phyloP scores from a whole-genome alignment of 2,797 vertebrate species.

The Chelon labrosus region DNA sequence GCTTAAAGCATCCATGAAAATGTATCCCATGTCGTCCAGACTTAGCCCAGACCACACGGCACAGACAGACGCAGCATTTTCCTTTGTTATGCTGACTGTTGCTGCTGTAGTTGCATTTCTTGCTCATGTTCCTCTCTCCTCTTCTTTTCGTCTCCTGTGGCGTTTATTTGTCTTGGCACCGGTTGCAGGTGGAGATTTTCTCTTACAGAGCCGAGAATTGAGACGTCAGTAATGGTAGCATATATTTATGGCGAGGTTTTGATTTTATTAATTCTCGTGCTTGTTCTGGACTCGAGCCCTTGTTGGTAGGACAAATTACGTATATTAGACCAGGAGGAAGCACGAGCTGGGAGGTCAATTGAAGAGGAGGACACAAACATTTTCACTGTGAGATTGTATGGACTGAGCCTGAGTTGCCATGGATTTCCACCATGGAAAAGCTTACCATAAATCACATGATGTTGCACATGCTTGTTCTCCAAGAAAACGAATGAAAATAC shows the following conservation, averaged over 20 bases:
- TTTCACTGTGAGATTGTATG: slow-evolving; percentile 19
- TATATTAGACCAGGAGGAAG: slow-evolving; percentile 30
- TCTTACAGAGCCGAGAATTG: slow-evolving; percentile 47
- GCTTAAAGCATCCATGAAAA: slow-evolving; percentile 59
- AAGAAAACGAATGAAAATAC: slow-evolving; percentile 38
- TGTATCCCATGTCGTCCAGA: slow-evolving; percentile 51
- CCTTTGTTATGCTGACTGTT: slow-evolving; percentile 65
- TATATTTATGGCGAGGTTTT: slow-evolving; percentile 41
- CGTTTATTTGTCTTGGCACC: slow-evolving; percentile 67
- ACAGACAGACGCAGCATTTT: slow-evolving; percentile 61
- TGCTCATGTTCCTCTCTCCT: slow-evolving; percentile 30
- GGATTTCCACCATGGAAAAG: slow-evolving; percentile 37
- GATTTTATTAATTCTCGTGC: slow-evolving; percentile 56
- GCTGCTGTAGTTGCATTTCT: slow-evolving; percentile 63
- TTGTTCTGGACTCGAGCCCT: slow-evolving; percentile 34
- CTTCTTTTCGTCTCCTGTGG: slow-evolving; percentile 18
- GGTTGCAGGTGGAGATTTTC: slow-evolving; percentile 57
- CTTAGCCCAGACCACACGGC: slow-evolving; percentile 55
- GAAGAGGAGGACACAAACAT: slow-evolving; percentile 22
- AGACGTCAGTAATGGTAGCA: slow-evolving; percentile 37
- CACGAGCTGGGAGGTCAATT: slow-evolving; percentile 31
- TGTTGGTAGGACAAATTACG: slow-evolving; percentile 34
- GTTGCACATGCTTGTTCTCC: slow-evolving; percentile 30
- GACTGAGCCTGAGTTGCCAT: slow-evolving; percentile 24
- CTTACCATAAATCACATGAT: slow-evolving; percentile 41